These are phyloP conservation scores for Atherinosoma microstoma DNA, from an alignment of 2,797 vertebrate genomes.

Conservation along the genomic window DNA sequence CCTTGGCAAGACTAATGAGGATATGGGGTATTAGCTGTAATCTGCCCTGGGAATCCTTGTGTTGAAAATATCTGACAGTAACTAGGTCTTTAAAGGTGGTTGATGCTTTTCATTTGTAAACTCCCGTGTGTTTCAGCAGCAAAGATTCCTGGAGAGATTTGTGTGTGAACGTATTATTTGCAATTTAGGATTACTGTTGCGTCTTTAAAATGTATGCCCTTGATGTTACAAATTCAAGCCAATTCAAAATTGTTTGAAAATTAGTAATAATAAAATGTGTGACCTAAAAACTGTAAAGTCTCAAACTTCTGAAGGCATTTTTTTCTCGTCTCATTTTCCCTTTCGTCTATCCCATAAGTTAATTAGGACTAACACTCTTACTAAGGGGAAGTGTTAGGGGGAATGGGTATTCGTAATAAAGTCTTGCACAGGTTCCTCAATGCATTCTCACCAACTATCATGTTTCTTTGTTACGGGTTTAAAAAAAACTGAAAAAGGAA, in stretches of 20 bases:
- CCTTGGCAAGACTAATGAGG: slow-evolving; percentile 64
- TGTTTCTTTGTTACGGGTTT: slow-evolving; percentile 1
- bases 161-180: not conserved
- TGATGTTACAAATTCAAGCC: not conserved
- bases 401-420: slow-evolving; percentile 35
- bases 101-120: slow-evolving; percentile 18
- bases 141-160: not conserved
- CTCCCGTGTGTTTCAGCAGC: not conserved
- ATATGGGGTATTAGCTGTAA: slow-evolving; percentile 80
- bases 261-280: not conserved
- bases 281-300: slow-evolving; percentile 8
- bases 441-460: not conserved
- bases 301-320: slow-evolving; percentile 31
- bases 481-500: slow-evolving; percentile 20
- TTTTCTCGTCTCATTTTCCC: slow-evolving; percentile 36
- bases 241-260: not conserved
- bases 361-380: slow-evolving; percentile 75
- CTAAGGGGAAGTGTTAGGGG: slow-evolving; percentile 39
- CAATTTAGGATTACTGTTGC: not conserved
- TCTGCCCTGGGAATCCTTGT: slow-evolving; percentile 72
- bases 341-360: slow-evolving; percentile 59
- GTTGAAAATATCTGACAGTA: slow-evolving; percentile 66
- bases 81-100: slow-evolving; percentile 46
- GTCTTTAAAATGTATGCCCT: not conserved
- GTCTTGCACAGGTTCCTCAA: slow-evolving; percentile 12